Evolutionary conservation across 1,140 invertebrate species (phyloP), one percentile per base, ranked within the genome.

Genomic region (Sminthurides bifidus): DNA sequence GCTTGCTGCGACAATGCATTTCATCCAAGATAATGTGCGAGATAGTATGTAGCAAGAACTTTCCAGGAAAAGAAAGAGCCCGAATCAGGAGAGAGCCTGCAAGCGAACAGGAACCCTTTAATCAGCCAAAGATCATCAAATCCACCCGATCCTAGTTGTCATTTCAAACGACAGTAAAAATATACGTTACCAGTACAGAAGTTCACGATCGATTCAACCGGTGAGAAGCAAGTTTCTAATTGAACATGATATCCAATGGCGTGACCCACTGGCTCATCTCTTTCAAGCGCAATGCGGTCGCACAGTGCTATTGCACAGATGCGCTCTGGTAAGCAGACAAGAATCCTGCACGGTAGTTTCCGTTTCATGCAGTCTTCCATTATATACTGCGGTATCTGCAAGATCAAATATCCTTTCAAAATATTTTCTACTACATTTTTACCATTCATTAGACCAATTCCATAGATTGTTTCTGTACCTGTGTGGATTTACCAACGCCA

Each of bases 181-280:
- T n/a, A n/a, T n/a, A n/a, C n/a, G n/a, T n/a, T n/a, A 71, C 84
- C 89, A 14, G 91, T 96, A 67, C 90, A 94, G 70, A 92, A 95
- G 1, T 84, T 89, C 40, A 94, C 72, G 6, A 89, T 74, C 0
- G 89, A 92, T 66, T 84, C 81, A 0, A 23, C 19, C 2, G 27
- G 66, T 6, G 50, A 61, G 54, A 57, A 12, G 24, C 40, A 68
- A 65, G 81, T 85, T 68, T 92, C 89, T 52, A 93, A 71, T 40
- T 90, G 77, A 62, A 98, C 92, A 70, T 97, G 91, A 71, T 96
- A 98, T 10, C 93, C 93, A 21, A 95, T 82, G 0, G 85, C 87
- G 60, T 83, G 78, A 0, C 92, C 92, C 49, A 93, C 74, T 60
- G 78, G 77, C 71, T 96, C 92, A 55, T 82, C 82, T 24, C 92